Base-by-base conservation (phyloP, 2,797 vertebrate species). In the Odontamblyopus rebecca region DNA sequence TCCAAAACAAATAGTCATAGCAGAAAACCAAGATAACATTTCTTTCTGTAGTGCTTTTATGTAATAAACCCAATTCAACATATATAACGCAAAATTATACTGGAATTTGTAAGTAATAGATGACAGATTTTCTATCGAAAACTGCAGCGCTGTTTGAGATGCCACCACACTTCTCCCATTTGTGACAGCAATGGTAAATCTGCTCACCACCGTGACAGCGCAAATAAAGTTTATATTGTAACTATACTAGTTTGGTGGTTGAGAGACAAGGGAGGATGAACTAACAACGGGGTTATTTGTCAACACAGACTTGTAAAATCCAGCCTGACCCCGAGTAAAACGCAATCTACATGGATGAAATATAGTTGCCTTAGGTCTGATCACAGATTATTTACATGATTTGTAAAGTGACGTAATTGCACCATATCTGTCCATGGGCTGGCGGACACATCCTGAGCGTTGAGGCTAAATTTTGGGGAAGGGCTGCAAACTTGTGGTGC, bases 381-480 rank as follows among this genome's bases (percentile, higher is more conserved):
- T 77, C 68, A 48, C 75, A 78, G 83, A 89, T 80, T 44, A 89
- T 90, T 86, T 91, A 91, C 84, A 88, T 87, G 85, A 79, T 89
- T 85, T 89, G 30, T 68, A 79, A 88, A 91, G 89, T 92, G 89
- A 91, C 90, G 91, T 91, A 91, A 92, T 89, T 88, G 88, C 85
- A 89, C 85, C 89, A 88, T 73, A 80, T 65, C n/a, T 38, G 71
- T 81, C 76, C 69, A 51, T 50, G 57, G 79, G 69, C 68, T 84
- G 51, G 62, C 72, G 69, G 67, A 48, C 73, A 75, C 76, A 78
- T 80, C 86, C 76, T 80, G 82, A 89, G 82, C 76, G 82, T 76
- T 51, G 75, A 53, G 81, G 75, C 79, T 72, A 61, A 79, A 69
- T 81, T 82, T 85, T 77, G 82, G 74, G 73, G 44, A 69, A 67